Base-by-base conservation (phyloP, 2,888 invertebrate genomes). In the Noctua janthina region DNA sequence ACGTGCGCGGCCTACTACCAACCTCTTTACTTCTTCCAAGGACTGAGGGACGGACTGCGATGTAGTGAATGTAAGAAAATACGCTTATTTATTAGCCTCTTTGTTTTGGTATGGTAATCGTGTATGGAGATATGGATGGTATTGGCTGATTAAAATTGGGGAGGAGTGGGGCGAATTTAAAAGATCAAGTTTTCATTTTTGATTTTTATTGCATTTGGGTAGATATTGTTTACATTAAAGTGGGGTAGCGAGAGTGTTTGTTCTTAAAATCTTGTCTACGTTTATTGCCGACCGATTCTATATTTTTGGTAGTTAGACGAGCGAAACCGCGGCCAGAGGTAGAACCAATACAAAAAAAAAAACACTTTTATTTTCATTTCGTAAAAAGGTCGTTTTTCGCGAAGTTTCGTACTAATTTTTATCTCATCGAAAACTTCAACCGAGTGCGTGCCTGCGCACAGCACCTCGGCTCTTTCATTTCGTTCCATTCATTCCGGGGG, bases 401-500 rank as follows among this genome's bases (percentile, higher is more conserved):
- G 4, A n/a, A 39, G 2, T 17, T 56, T 20, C 1, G n/a, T 15
- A 56, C 7, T 1, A 11, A 29, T 64, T 69, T 15, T 68, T 17
- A 29, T n/a, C n/a, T n/a, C 23, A 15, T 8, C 2, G 20, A 73
- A 82, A 49, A 13, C n/a, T 23, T 43, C 3, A 51, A 29, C 51
- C 74, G 81, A 94, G 76, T 93, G 69, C 93, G 87, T 80, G 90
- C 90, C 94, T 92, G 93, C 29, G 15, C 62, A 56, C 89, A 90
- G 90, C 91, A 92, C 93, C 93, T 93, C 93, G 87, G 84, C 88
- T 91, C 90, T 92, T 92, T 92, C 92, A 93, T 93, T 92, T 90
- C 92, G 88, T 91, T 92, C 91, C 92, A 92, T 94, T 93, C 92
- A 93, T 93, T 93, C 91, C 90, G 82, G 69, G 86, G 93, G 91